These are phyloP conservation scores for Xenentodon cancila DNA, from an alignment of 2,797 vertebrate species.

Conservation along the genomic window DNA sequence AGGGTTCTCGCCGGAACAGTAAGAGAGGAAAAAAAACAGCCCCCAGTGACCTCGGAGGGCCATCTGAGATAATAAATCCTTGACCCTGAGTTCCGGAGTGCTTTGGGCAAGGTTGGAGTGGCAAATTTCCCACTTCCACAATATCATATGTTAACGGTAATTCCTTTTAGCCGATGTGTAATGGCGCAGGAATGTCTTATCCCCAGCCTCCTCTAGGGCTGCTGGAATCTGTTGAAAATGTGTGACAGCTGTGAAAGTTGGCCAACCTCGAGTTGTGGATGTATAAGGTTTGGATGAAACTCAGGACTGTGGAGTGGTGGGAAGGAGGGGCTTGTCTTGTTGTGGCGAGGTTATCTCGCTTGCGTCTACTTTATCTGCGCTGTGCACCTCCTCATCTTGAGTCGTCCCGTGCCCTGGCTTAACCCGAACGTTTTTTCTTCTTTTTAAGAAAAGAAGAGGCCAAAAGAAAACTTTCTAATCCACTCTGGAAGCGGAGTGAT, in stretches of 20 bases:
- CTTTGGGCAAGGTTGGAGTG: slow-evolving; percentile 93
- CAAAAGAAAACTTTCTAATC: too few species aligned
- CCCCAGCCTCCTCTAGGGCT: slow-evolving; percentile 89
- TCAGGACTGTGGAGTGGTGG: slow-evolving; percentile 75
- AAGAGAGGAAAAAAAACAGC: slow-evolving; percentile 53
- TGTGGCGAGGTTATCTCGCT: slow-evolving; percentile 47
- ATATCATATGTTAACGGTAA: slow-evolving; percentile 98
- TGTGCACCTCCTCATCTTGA: slow-evolving; percentile 4
- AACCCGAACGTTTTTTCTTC: too few species aligned
- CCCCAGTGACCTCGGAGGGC: slow-evolving; percentile 84
- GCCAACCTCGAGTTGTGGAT: slow-evolving; percentile 85
- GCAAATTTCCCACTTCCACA: slow-evolving; percentile 95
- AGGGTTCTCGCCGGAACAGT: slow-evolving; percentile 70
- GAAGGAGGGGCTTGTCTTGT: slow-evolving; percentile 49
- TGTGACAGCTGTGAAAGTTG: slow-evolving; percentile 96
- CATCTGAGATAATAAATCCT: slow-evolving; percentile 92
- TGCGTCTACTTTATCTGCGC: background rate
- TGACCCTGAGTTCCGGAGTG: slow-evolving; percentile 90
- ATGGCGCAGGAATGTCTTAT: slow-evolving; percentile 93
- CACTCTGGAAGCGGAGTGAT: too few species aligned
- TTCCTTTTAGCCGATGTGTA: slow-evolving; percentile 95
- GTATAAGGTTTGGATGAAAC: slow-evolving; percentile 86
- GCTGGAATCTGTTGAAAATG: slow-evolving; percentile 98
- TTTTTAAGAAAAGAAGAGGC: too few species aligned
- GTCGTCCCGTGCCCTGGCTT: too few species aligned